phyloP scores from a whole-genome alignment of 2,113 vertebrate genomes.

The Epinephelus fuscoguttatus region DNA sequence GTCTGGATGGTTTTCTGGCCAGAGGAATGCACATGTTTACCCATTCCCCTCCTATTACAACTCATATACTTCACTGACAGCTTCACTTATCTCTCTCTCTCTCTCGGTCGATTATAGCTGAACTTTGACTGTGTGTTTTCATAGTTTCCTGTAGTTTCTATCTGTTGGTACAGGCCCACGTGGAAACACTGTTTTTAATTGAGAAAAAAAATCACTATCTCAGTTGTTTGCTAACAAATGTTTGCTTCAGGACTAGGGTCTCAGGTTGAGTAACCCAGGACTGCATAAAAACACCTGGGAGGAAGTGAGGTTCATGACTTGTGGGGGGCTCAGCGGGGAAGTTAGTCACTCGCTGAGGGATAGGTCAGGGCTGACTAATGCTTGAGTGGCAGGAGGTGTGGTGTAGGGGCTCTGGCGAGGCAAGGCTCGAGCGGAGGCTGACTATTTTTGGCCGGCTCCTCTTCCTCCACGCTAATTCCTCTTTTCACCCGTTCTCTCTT shows the following conservation, averaged over 20 bases:
- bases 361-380: conserved; percentile 76
- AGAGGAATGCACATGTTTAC: conserved; percentile 64
- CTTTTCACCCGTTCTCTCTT: conserved; percentile 80
- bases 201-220: not conserved
- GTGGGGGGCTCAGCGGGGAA: conserved; percentile 39
- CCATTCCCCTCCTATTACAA: conserved; percentile 5
- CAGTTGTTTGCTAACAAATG: not conserved
- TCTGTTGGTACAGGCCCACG: not conserved
- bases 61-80: not conserved
- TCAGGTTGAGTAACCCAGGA: conserved; percentile 41
- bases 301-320: conserved; percentile 65
- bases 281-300: conserved; percentile 52
- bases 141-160: not conserved
- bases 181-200: not conserved
- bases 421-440: conserved; percentile 55
- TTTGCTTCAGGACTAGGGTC: not conserved
- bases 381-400: conserved; percentile 58
- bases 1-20: conserved; percentile 45
- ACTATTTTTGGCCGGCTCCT: conserved; percentile 78
- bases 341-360: conserved; percentile 65
- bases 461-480: conserved; percentile 81
- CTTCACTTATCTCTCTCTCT: not conserved
- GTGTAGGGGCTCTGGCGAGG: conserved; percentile 54
- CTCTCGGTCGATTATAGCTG: not conserved
- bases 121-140: not conserved